Evolutionary conservation across 2,113 vertebrate species (phyloP), one percentile per base, ranked within the genome.

Genomic region (Telmatochromis sp.): DNA sequence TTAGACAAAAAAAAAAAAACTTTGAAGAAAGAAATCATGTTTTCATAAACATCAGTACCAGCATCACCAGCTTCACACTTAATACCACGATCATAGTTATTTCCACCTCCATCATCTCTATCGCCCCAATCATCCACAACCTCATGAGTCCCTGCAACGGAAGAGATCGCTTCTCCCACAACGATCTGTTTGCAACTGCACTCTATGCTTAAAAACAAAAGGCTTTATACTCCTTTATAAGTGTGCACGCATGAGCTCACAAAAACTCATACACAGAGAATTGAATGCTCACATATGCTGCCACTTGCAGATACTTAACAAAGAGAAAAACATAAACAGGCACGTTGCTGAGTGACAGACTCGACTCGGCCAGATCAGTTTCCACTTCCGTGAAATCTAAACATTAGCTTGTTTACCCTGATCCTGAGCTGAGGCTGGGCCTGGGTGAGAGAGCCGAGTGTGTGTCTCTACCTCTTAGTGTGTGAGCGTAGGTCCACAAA

Each of bases 361-460:
- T 45, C 83, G 73, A 93, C 91, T 91, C 84, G 51, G 42, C 42
- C 60, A 80, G 91, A 95, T 95, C 89, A 57, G 83, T 94, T 95
- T 95, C 93, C 93, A 92, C 92, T 94, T 94, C 90, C 84, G 89
- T 93, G 89, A 93, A 93, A 95, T 94, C 91, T 93, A 95, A 95
- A 94, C 94, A 95, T 94, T 53, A 83, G 85, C 87, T 91, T 95
- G 92, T 95, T 94, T 94, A 94, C 92, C 85, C 86, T 94, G 84
- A 82, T 84, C 86, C 68, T 85, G 83, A 87, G 86, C 86, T 42
- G 88, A 87, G 90, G 73, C 88, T 3, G 73, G 53, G 58, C 73
- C 82, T 9, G 33, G 49, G 54, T 28, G 83, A 55, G 58, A 35
- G 81, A 49, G 53, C 9, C 21, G 21, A 55, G 82, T 55, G 65